A percentile compares a stretch with the other conserved stretches of the same genome.
Evolutionary conservation across 2,797 vertebrate genomes (phyloP).

Genomic region (Poecilia wingei): DNA sequence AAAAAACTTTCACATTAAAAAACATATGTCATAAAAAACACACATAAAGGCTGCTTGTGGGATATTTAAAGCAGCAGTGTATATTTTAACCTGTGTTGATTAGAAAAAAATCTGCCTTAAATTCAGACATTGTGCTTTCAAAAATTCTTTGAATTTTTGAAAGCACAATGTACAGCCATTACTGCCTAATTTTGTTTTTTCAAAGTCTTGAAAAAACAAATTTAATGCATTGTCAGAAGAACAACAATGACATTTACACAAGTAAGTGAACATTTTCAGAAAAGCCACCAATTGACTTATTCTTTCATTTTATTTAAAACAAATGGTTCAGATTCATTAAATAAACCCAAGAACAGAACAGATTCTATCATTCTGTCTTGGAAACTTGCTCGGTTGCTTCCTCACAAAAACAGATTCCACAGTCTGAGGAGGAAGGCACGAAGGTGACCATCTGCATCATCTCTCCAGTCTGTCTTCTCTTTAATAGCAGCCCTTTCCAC

Average conservation of each 20-base stretch:
- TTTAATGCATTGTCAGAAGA: neutral
- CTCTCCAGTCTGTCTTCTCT: conserved; percentile 64
- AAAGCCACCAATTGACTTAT: neutral
- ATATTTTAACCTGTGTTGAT: neutral
- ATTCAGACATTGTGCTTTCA: neutral
- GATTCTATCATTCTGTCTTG: neutral
- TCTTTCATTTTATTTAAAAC: neutral
- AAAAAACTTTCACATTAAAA: too few species aligned
- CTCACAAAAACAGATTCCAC: conserved; percentile 53
- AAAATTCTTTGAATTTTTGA: neutral
- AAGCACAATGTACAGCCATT: too few species aligned
- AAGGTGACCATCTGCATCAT: conserved; percentile 74
- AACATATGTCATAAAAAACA: too few species aligned
- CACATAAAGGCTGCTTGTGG: neutral
- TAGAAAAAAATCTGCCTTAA: neutral
- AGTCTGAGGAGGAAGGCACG: conserved; percentile 55
- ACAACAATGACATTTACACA: neutral
- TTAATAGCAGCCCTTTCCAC: conserved; percentile 70
- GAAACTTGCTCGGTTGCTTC: neutral
- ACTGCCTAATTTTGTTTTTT: too few species aligned
- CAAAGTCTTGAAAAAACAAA: neutral
- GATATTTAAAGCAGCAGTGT: neutral
- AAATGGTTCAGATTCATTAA: neutral
- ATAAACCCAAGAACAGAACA: neutral
- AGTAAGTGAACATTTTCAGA: neutral